Base-by-base conservation (phyloP, 2,888 invertebrate genomes). In the Meta bourneti region DNA sequence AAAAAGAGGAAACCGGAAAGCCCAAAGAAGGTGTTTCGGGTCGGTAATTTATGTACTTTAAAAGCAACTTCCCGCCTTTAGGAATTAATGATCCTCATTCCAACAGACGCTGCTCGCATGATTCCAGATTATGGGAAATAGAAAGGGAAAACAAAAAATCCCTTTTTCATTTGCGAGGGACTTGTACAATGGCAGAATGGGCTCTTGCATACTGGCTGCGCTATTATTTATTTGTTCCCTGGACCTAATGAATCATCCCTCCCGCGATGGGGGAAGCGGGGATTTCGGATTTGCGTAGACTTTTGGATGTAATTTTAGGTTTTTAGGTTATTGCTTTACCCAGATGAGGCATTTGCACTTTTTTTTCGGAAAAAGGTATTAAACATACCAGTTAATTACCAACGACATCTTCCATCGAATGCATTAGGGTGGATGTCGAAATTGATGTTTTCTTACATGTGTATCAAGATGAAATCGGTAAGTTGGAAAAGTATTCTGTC, bases 41-140 rank as follows among this genome's bases (percentile, higher is more conserved):
- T 77, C 75, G 77, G 85, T 78, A 77, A 85, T 85, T 85, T 85
- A 85, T 49, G 85, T 52, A 85, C 77, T 85, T 85, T 85, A 69
- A 78, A 85, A 77, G 49, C 11, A 77, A 77, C 77, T 83, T 85
- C 77, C 77, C 78, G 77, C 69, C 77, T 78, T 61, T 19, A 34
- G 77, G 77, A 77, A 85, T 75, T 85, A 85, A 85, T 85, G 85
- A 84, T 20, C 74, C 7, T n/a, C 13, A 48, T 54, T 79, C 79
- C 34, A 34, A 20, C 61, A 34, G n/a, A 61, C 79, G 7, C 13
- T n/a, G 13, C 9, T 79, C 34, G 19, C 34, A 79, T 34, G 79
- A 70, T 81, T 81, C 48, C 69, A 70, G 81, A 51, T 69, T 81
- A 79, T 61, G 61, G 52, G 13, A 61, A 48, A 75, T 34, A 34